These are phyloP conservation scores for Eurystomus gularis DNA, from an alignment of 2,113 vertebrate species.

Conservation along the genomic window DNA sequence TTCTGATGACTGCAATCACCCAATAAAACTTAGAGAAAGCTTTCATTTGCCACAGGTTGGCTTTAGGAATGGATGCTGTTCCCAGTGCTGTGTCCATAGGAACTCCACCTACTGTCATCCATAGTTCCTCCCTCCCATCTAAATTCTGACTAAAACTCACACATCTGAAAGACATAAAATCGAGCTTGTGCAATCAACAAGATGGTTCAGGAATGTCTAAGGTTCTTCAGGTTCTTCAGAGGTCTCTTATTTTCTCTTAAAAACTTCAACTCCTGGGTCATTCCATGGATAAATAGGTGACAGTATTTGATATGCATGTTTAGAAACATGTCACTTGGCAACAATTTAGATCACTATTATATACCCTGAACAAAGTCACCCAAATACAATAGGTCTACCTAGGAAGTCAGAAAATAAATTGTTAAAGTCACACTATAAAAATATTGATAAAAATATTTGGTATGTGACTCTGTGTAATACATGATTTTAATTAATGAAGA, in stretches of 20 bases:
- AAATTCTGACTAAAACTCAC: neutral
- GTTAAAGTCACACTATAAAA: neutral
- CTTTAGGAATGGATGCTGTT: neutral
- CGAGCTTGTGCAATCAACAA: accelerated
- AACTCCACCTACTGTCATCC: neutral
- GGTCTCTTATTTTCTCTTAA: neutral
- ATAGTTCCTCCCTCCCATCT: neutral
- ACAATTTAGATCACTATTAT: neutral
- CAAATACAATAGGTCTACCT: neutral
- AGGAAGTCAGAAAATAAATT: neutral
- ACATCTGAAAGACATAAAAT: neutral
- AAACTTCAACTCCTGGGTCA: neutral
- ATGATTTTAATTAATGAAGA: neutral
- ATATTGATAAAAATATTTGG: neutral
- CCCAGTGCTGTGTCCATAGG: accelerated
- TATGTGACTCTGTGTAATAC: neutral
- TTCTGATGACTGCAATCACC: neutral
- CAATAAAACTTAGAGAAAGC: neutral
- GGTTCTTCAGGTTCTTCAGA: neutral
- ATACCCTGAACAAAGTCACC: neutral
- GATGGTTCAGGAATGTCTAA: neutral
- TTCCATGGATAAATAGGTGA: neutral
- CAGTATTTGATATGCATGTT: neutral
- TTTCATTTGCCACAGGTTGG: neutral
- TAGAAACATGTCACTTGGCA: neutral